phyloP scores from a whole-genome alignment of 2,113 vertebrate genomes.

The Dasypus novemcinctus region DNA sequence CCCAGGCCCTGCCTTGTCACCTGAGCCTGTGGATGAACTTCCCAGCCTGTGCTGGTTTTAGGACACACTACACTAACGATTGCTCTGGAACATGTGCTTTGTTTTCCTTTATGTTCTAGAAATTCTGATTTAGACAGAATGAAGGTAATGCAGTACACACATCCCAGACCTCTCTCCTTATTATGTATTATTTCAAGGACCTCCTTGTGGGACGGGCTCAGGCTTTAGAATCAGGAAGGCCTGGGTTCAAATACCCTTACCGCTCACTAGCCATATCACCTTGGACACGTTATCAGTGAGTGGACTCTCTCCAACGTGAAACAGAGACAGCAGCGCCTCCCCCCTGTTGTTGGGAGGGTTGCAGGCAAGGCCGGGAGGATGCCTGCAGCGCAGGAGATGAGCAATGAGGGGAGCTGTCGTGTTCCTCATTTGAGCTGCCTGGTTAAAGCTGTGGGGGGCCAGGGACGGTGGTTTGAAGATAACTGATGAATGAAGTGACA shows the following conservation, averaged over 20 bases:
- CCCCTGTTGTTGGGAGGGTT: not conserved
- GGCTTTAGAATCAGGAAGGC: not conserved
- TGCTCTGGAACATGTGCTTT: not conserved
- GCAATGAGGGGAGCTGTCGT: not conserved
- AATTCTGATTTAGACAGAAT: not conserved
- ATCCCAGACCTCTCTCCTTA: not conserved
- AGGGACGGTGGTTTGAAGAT: not conserved
- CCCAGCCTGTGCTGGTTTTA: not conserved
- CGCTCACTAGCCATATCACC: not conserved
- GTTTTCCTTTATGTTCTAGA: conserved; percentile 8
- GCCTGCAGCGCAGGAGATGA: not conserved
- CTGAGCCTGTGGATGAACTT: not conserved
- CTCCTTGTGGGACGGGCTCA: not conserved
- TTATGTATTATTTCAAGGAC: not conserved
- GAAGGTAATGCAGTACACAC: not conserved
- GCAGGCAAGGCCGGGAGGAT: accelerated
- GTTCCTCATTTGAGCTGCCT: not conserved
- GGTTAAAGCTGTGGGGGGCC: not conserved
- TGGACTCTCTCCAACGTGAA: not conserved
- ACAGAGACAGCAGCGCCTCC: not conserved
- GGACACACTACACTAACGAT: not conserved
- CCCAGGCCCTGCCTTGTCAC: not conserved
- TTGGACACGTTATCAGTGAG: not conserved
- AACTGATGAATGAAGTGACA: not conserved
- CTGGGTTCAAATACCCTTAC: not conserved